Conservation (phyloP, 2,113 vertebrate species). For the Phycodurus eques region DNA sequence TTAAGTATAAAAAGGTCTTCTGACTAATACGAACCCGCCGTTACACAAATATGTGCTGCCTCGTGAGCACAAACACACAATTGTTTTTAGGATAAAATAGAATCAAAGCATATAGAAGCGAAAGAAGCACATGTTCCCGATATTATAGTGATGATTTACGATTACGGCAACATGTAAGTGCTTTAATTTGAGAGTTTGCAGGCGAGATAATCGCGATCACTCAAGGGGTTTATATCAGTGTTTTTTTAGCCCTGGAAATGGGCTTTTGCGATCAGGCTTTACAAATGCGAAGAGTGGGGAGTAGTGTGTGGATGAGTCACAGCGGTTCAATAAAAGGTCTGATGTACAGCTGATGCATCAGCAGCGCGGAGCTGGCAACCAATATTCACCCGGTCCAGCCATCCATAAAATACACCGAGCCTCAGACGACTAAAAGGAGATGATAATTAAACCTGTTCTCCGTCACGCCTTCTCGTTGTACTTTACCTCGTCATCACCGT, state of each 20-base stretch:
- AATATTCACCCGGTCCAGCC: slow-evolving; percentile 1
- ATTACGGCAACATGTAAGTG: neutral
- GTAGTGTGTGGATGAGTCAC: slow-evolving; percentile 41
- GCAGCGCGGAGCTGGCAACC: neutral
- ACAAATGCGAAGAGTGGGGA: slow-evolving; percentile 18
- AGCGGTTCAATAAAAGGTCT: slow-evolving; percentile 14
- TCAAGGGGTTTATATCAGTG: slow-evolving; percentile 6
- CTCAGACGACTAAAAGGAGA: neutral
- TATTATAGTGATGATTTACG: neutral
- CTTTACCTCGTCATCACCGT: slow-evolving; percentile 15
- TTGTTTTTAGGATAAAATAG: neutral
- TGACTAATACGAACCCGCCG: neutral
- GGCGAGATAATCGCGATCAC: neutral
- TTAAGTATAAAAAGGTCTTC: neutral
- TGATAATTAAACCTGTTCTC: slow-evolving; percentile 2
- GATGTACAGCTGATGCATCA: slow-evolving; percentile 17
- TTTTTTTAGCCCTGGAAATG: slow-evolving; percentile 25
- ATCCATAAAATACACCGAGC: neutral
- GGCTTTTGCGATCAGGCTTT: slow-evolving; percentile 10
- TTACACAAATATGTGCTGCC: neutral
- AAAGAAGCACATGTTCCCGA: neutral
- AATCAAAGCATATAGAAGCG: neutral
- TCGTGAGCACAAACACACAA: neutral
- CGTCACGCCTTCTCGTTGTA: neutral
- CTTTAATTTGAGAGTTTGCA: slow-evolving; percentile 1